Evolutionary conservation across 2,888 invertebrate species (phyloP), one percentile per base, ranked within the genome.

Genomic region (Agrotis exclamationis): DNA sequence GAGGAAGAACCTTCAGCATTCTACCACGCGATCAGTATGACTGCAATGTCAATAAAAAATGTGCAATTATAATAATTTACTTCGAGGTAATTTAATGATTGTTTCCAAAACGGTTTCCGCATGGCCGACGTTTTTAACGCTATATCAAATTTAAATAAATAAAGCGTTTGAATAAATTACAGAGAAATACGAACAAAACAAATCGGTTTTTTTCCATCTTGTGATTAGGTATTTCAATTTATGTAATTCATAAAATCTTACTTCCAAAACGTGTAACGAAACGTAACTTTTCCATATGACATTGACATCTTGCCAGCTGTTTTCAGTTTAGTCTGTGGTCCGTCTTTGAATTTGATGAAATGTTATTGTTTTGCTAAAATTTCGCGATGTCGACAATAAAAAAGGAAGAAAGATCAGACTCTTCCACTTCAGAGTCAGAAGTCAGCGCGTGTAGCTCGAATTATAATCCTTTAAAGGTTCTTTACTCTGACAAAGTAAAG

Each of bases 391-490:
- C 94, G 59, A 86, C 20, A 24, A 5, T 22, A 44, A 58, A 24
- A n/a, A 7, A 80, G 33, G 84, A 82, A 67, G 88, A 86, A 76
- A 86, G 87, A 51, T 91, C 92, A 0, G 93, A 92, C 86, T 92
- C 94, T 20, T 95, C 96, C 3, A 92, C 93, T 70, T 94, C 95
- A 14, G 96, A 96, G 53, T 93, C 95, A 2, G 96, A 96, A 90
- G 86, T 93, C 2, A 92, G 91, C 88, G 92, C 92, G 1, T 92
- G 92, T 79, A 94, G 95, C 85, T 92, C 93, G 28, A 93, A 93
- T 62, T 98, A 98, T 84, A 97, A 98, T 93, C 97, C 98, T 0
- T 51, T 98, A 3, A 97, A 97, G 88, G 98, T 97, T 0, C 92
- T 98, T 18, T 97, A 97, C 83, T 96, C 97, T 0, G 81, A 95